Percentiles rank a stretch among this genome's conserved stretches.
Conservation (phyloP, 1,140 invertebrate species). For the Archivesica marissinica region DNA sequence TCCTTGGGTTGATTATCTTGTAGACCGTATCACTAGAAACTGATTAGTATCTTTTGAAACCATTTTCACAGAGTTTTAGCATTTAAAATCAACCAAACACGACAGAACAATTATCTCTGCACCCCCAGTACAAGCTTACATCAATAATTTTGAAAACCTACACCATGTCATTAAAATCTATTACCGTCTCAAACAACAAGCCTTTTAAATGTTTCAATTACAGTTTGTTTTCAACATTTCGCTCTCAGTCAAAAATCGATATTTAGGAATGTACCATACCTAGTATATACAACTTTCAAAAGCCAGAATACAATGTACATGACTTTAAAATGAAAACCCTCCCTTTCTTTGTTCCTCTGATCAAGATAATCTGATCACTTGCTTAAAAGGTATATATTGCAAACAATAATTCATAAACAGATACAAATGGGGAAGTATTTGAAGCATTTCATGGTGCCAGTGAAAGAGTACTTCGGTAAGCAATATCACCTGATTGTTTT, state of each 20-base stretch:
- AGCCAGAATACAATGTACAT: too few species aligned
- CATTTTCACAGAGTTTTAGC: neutral
- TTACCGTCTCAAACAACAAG: constrained; percentile 29
- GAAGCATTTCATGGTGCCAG: constrained; percentile 16
- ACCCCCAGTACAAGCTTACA: neutral
- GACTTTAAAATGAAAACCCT: neutral
- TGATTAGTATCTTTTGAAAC: constrained; percentile 27
- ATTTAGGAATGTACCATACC: too few species aligned
- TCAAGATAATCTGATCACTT: neutral
- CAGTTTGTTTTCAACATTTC: neutral
- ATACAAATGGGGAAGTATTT: neutral
- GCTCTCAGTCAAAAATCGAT: too few species aligned
- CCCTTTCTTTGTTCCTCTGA: neutral
- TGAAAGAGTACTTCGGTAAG: neutral
- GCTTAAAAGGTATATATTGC: neutral
- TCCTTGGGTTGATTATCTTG: neutral
- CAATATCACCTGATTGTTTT: constrained; percentile 15
- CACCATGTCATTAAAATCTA: constrained; percentile 52
- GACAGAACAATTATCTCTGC: neutral
- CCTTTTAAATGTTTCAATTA: constrained; percentile 28
- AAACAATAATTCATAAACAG: neutral
- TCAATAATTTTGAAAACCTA: constrained; percentile 12
- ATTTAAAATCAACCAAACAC: constrained; percentile 42
- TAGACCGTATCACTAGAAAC: neutral
- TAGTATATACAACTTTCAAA: constrained; percentile 10